Evolutionary conservation across 2,113 vertebrate species (phyloP).

Genomic region (Hippolais icterina): DNA sequence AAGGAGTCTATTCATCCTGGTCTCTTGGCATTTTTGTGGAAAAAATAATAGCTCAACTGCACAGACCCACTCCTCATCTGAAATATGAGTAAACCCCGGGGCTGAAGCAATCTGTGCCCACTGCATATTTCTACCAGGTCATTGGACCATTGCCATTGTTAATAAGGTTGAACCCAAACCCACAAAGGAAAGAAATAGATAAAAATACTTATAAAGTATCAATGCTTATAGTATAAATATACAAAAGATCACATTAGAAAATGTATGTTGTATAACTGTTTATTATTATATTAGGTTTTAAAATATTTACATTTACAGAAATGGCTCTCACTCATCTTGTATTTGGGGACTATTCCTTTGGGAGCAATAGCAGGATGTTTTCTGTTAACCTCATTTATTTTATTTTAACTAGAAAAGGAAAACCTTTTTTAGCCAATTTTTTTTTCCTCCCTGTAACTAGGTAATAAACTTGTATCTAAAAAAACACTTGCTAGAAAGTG

Average conservation of each 20-base stretch:
- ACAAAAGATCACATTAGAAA: background rate
- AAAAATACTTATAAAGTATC: slow-evolving; percentile 13
- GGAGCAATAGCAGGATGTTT: slow-evolving; percentile 68
- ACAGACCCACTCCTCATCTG: slow-evolving; percentile 47
- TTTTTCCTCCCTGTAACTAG: slow-evolving; percentile 30
- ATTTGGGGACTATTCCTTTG: slow-evolving; percentile 44
- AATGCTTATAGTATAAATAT: slow-evolving; percentile 10
- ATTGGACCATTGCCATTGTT: slow-evolving; percentile 9
- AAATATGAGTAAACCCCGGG: slow-evolving; percentile 36
- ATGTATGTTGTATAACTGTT: background rate
- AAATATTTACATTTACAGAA: slow-evolving; percentile 30
- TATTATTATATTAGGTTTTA: slow-evolving; percentile 23
- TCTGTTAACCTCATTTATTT: slow-evolving; percentile 61
- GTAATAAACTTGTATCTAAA: slow-evolving; percentile 73
- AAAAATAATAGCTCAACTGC: slow-evolving; percentile 56
- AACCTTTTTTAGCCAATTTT: slow-evolving; percentile 59
- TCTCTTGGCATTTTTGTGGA: slow-evolving; percentile 44
- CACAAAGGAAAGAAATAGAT: slow-evolving; percentile 33
- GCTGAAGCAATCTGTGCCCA: slow-evolving; percentile 12
- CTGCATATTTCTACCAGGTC: slow-evolving; percentile 22
- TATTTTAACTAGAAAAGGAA: slow-evolving; percentile 64
- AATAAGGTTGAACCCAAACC: slow-evolving; percentile 36
- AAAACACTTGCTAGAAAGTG: slow-evolving; percentile 76
- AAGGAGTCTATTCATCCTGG: slow-evolving; percentile 46
- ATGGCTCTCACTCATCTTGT: slow-evolving; percentile 12